Evolutionary conservation across 2,888 invertebrate genomes (phyloP).

Genomic region (Syrista parreyssii): DNA sequence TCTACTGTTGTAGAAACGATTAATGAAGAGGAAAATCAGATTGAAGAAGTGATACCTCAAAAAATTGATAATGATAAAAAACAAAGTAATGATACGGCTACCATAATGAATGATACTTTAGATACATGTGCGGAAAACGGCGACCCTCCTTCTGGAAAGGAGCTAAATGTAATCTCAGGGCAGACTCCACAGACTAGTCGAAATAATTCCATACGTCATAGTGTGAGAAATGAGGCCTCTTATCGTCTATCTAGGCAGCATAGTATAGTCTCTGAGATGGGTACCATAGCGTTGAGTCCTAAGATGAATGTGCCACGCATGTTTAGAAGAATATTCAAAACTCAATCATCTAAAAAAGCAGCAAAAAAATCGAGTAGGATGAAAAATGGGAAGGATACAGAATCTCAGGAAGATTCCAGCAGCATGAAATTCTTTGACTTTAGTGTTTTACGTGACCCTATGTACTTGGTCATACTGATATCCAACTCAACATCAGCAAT

Average conservation of each 20-base stretch:
- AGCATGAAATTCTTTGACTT: constrained; percentile 76
- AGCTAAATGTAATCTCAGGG: not conserved
- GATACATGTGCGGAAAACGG: not conserved
- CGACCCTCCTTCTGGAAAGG: not conserved
- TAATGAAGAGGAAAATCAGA: not conserved
- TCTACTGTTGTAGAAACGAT: constrained; percentile 3
- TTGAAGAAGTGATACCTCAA: not conserved
- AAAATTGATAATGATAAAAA: not conserved
- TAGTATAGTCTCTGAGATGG: constrained; percentile 45
- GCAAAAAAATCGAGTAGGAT: not conserved
- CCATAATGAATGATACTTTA: not conserved
- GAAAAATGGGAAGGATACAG: constrained; percentile 16
- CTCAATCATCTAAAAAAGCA: constrained; percentile 23
- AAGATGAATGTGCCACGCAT: constrained; percentile 34
- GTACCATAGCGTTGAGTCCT: constrained; percentile 38
- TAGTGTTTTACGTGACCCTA: constrained; percentile 79
- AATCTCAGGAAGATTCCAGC: constrained; percentile 19
- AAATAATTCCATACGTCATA: constrained; percentile 28
- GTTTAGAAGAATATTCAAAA: constrained; percentile 35
- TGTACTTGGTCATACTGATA: constrained; percentile 83
- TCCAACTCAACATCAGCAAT: constrained; percentile 89
- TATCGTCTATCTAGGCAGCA: constrained; percentile 39
- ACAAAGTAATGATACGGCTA: not conserved
- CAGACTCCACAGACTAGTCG: constrained; percentile 29
- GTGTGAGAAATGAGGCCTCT: constrained; percentile 17